A percentile compares a stretch with the other conserved stretches of the same genome.
Conservation (phyloP, 2,888 invertebrate genomes). For the Teleiodes luculella region DNA sequence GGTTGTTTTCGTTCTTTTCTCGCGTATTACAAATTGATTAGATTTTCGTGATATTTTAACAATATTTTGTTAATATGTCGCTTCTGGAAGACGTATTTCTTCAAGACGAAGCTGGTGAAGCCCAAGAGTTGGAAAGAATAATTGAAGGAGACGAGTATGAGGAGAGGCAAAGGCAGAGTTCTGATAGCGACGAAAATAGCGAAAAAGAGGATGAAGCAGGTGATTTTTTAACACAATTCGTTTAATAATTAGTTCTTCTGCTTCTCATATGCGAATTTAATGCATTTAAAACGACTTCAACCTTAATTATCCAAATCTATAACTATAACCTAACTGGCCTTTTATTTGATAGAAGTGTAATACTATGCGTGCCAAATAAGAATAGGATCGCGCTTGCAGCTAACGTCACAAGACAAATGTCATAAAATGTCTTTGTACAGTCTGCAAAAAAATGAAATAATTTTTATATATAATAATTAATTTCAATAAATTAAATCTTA, state of each 20-base stretch:
- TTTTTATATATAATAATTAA: no score
- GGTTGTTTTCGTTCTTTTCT: no score
- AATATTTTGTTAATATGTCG: slow-evolving; percentile 43
- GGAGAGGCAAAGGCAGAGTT: slow-evolving; percentile 51
- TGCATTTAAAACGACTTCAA: not conserved
- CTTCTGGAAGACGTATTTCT: slow-evolving; percentile 68
- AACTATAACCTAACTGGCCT: no score
- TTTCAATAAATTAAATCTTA: no score
- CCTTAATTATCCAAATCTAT: not conserved
- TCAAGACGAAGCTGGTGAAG: slow-evolving; percentile 65
- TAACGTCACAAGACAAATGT: no score
- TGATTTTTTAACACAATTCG: slow-evolving; percentile 15
- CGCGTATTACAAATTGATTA: not conserved
- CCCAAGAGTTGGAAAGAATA: slow-evolving; percentile 62
- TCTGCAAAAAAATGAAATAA: no score
- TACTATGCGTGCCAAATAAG: no score
- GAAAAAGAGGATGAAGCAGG: slow-evolving; percentile 69
- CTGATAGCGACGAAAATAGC: slow-evolving; percentile 60
- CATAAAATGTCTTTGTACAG: no score
- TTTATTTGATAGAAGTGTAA: no score
- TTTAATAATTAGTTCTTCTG: slow-evolving; percentile 18
- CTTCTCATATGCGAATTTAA: no score
- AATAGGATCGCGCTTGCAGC: no score
- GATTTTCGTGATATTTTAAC: not conserved
- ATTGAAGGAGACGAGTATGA: slow-evolving; percentile 74